Conservation (phyloP, 2,888 invertebrate genomes). For the Phengaris alcon region DNA sequence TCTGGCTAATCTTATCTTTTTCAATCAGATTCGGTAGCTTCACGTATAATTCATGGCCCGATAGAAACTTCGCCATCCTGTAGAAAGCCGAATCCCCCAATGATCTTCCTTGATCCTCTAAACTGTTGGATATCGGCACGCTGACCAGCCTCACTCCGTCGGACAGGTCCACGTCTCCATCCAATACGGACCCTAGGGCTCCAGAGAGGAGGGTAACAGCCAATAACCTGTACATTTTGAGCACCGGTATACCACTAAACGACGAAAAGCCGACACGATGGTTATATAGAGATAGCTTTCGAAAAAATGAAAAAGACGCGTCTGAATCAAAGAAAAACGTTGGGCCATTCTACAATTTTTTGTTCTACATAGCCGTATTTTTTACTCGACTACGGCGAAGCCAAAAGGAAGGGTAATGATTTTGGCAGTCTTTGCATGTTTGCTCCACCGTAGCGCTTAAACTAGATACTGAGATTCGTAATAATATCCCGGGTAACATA, state of each 20-base stretch:
- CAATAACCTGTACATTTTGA: slow-evolving; percentile 61
- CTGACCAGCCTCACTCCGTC: slow-evolving; percentile 83
- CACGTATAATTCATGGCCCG: slow-evolving; percentile 85
- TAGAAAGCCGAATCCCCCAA: slow-evolving; percentile 76
- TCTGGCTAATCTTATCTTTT: slow-evolving; percentile 81
- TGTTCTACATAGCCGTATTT: no score
- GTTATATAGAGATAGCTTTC: slow-evolving; percentile 72
- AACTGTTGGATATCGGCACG: slow-evolving; percentile 68
- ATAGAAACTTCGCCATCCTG: slow-evolving; percentile 82
- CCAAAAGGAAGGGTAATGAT: no score
- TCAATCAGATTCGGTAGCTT: slow-evolving; percentile 85
- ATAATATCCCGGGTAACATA: no score
- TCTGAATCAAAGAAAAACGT: slow-evolving; percentile 54
- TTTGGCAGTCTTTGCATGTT: no score
- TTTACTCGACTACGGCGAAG: not conserved
- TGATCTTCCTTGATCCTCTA: slow-evolving; percentile 68
- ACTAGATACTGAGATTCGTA: no score
- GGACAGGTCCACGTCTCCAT: slow-evolving; percentile 78
- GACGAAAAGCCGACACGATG: slow-evolving; percentile 57
- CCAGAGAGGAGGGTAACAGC: slow-evolving; percentile 46
- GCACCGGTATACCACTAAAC: slow-evolving; percentile 61
- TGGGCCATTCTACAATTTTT: slow-evolving; percentile 47
- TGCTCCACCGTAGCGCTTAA: no score
- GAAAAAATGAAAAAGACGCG: slow-evolving; percentile 69
- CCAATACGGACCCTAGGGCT: slow-evolving; percentile 51